phyloP scores from a whole-genome alignment of 2,888 invertebrate species.

The Patella pellucida region DNA sequence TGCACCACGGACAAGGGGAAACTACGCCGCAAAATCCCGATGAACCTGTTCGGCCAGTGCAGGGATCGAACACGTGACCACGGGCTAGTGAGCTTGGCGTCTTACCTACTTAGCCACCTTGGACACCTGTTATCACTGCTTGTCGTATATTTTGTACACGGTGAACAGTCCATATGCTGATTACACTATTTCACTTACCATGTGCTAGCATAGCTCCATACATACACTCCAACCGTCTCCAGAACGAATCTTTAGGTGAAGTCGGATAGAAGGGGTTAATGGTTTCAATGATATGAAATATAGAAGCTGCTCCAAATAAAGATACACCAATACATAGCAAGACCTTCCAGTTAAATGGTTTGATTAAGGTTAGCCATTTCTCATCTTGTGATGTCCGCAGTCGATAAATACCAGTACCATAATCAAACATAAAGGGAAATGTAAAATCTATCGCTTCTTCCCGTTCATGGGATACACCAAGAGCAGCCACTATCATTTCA shows the following conservation, averaged over 20 bases:
- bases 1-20: no score
- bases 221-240: slow-evolving; percentile 75
- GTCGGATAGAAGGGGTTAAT: slow-evolving; percentile 44
- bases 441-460: slow-evolving; percentile 92
- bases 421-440: slow-evolving; percentile 77
- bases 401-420: slow-evolving; percentile 44
- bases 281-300: slow-evolving; percentile 47
- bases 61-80: no score
- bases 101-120: no score
- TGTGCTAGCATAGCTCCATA: slow-evolving; percentile 92
- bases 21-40: no score
- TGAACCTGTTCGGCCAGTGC: no score
- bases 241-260: no score
- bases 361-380: slow-evolving; percentile 50
- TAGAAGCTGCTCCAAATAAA: slow-evolving; percentile 38
- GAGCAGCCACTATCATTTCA: slow-evolving; percentile 84
- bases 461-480: slow-evolving; percentile 90
- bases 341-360: slow-evolving; percentile 26
- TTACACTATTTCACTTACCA: slow-evolving; percentile 74
- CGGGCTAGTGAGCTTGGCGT: no score
- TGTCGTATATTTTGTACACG: no score
- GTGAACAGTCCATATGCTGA: no score
- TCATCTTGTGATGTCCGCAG: slow-evolving; percentile 40
- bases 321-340: slow-evolving; percentile 41
- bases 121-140: no score